These are phyloP conservation scores for Phengaris arion DNA, from an alignment of 2,888 invertebrate species.

Conservation along the genomic window DNA sequence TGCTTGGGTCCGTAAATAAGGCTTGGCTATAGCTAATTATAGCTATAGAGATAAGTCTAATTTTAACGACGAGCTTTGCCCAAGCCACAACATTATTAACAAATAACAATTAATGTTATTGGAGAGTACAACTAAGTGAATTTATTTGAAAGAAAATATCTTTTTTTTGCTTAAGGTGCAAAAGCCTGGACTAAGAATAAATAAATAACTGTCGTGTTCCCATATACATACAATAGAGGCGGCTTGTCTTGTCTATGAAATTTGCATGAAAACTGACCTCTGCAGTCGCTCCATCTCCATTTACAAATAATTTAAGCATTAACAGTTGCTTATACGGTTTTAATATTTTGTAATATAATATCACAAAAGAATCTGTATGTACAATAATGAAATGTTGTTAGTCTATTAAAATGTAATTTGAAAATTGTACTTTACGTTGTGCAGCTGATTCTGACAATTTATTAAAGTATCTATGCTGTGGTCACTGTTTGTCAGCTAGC, in stretches of 20 bases:
- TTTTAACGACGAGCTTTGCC: too few relatives aligned
- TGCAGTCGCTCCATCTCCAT: neutral
- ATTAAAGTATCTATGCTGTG: neutral
- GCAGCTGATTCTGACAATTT: neutral
- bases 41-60: too few relatives aligned
- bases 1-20: too few relatives aligned
- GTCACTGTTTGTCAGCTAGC: neutral
- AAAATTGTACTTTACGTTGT: neutral
- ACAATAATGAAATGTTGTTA: neutral
- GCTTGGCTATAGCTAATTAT: too few relatives aligned
- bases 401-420: neutral
- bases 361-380: neutral
- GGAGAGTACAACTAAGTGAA: neutral
- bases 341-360: neutral
- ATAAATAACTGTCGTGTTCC: conserved; percentile 15
- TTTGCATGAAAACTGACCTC: conserved; percentile 25
- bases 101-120: too few relatives aligned
- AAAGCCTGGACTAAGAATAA: conserved; percentile 17
- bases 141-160: neutral
- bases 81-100: too few relatives aligned
- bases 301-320: neutral
- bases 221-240: conserved; percentile 26
- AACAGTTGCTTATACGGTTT: neutral
- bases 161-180: neutral
- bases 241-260: conserved; percentile 15